Conservation (phyloP, 2,888 invertebrate species). For the Megastigmus dorsalis region DNA sequence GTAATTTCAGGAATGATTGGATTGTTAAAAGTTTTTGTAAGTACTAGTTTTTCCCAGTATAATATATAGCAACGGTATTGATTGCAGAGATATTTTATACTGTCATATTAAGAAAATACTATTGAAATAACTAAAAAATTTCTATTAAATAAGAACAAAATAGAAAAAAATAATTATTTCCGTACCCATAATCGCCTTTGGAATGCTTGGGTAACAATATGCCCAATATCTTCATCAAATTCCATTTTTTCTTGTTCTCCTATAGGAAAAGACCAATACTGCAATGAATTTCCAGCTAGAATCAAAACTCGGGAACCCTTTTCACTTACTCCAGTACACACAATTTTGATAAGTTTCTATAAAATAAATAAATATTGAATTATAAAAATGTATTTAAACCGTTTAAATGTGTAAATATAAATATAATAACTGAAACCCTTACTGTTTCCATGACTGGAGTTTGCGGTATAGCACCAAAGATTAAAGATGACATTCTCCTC, state of each 20-base stretch:
- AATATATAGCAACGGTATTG: too few species aligned
- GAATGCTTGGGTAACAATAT: constrained; percentile 83
- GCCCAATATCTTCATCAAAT: constrained; percentile 85
- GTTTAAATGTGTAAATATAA: constrained; percentile 8
- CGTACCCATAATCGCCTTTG: constrained; percentile 81
- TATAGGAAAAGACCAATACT: constrained; percentile 85
- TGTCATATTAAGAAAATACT: too few species aligned
- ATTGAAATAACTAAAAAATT: too few species aligned
- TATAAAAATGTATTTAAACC: background rate
- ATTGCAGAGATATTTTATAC: too few species aligned
- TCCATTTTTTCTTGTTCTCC: constrained; percentile 83
- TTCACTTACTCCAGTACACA: constrained; percentile 68
- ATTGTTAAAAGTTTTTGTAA: too few species aligned
- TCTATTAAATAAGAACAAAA: too few species aligned
- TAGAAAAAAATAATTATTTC: background rate
- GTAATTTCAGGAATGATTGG: too few species aligned
- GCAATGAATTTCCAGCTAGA: constrained; percentile 85
- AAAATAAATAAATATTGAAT: too few species aligned
- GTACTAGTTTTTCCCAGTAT: too few species aligned
- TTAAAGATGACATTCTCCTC: constrained; percentile 85
- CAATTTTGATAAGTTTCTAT: constrained; percentile 81
- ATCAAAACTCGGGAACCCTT: constrained; percentile 80
- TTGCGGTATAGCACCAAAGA: constrained; percentile 84
- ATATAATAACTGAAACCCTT: constrained; percentile 62
- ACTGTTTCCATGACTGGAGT: constrained; percentile 81